Evolutionary conservation across 2,113 vertebrate species (phyloP), one percentile per base, ranked within the genome.

Genomic region (Aplodontia rufa): DNA sequence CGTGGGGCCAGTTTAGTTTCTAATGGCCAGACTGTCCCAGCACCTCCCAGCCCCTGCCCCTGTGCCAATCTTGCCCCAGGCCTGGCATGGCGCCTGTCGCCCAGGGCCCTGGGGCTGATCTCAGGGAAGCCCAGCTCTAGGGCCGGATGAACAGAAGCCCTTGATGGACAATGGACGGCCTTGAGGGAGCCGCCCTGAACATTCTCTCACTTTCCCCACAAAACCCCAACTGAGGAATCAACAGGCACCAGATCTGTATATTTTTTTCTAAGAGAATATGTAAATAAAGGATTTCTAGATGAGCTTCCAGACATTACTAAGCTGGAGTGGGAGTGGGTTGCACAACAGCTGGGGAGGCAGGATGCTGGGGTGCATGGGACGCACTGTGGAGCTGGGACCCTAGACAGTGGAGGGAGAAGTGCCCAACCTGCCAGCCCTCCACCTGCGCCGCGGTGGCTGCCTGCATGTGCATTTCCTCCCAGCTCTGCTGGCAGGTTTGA

Each of bases 251-350:
- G 79, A 95, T 93, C 94, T 97, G 45, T 96, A 81, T 95, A 76
- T 96, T 95, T 97, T 97, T 97, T 95, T 95, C 92, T 92, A 96
- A 96, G 83, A 94, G 83, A 91, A 97, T 94, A 94, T 97, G 76
- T 97, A 97, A 97, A 97, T 97, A 97, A 97, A 98, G 37, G 19
- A 68, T 94, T 97, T 96, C 91, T 97, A 97, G 62, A 69, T 91
- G 82, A 97, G 49, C 37, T 82, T 90, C 0, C 8, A 69, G 95
- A 58, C 19, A 3, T 90, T 51, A 24, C 60, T 89, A 49, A 55
- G 42, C 16, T 16, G 22, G 74, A 58, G 45, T 45, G 42, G 72
- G 66, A 55, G 12, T 47, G 84, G 16, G 30, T 53, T n/a, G 58
- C 32, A 35, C 16, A 6, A 1, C 3, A 11, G n/a, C 72, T 60